Percentiles rank a stretch among this genome's conserved stretches.
phyloP scores from a whole-genome alignment of 2,797 vertebrate species.

The Euthynnus affinis region DNA sequence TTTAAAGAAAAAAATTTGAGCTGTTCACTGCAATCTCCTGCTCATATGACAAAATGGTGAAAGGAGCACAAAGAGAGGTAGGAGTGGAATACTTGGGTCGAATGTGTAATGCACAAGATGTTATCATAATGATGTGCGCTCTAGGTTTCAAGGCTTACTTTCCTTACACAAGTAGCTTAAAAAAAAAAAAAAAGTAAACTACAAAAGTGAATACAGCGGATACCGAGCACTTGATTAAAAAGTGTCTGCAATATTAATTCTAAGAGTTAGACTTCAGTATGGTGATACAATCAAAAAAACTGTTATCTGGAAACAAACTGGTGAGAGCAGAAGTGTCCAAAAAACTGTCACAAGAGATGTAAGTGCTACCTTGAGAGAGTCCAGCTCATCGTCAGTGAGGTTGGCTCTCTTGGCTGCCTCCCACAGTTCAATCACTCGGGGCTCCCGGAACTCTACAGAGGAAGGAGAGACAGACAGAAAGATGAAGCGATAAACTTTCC shows the following conservation, averaged over 20 bases:
- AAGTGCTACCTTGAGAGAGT: slow-evolving; percentile 91
- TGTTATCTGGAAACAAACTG: neutral
- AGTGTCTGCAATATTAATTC: slow-evolving; percentile 11
- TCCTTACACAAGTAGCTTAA: slow-evolving; percentile 27
- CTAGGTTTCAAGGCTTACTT: neutral
- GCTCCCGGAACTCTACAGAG: slow-evolving; percentile 93
- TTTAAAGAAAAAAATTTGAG: slow-evolving; percentile 44
- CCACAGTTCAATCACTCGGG: slow-evolving; percentile 96
- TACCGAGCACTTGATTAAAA: slow-evolving; percentile 28
- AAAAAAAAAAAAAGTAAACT: slow-evolving; percentile 14
- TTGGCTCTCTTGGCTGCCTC: slow-evolving; percentile 93
- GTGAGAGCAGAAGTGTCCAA: slow-evolving; percentile 2
- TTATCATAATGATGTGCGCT: slow-evolving; percentile 5
- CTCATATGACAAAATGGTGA: slow-evolving; percentile 51
- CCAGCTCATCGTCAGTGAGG: slow-evolving; percentile 92
- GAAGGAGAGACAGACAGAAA: neutral
- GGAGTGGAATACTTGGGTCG: slow-evolving; percentile 19
- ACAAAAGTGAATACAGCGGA: slow-evolving; percentile 19
- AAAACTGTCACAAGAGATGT: neutral
- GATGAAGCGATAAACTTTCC: slow-evolving; percentile 37
- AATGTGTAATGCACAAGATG: slow-evolving; percentile 40
- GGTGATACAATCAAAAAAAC: neutral
- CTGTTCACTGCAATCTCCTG: slow-evolving; percentile 24
- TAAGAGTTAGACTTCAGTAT: neutral
- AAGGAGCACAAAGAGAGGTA: slow-evolving; percentile 8